Evolutionary conservation across 2,113 vertebrate genomes (phyloP), one percentile per base, ranked within the genome.

Genomic region (Bagarius yarrelli): DNA sequence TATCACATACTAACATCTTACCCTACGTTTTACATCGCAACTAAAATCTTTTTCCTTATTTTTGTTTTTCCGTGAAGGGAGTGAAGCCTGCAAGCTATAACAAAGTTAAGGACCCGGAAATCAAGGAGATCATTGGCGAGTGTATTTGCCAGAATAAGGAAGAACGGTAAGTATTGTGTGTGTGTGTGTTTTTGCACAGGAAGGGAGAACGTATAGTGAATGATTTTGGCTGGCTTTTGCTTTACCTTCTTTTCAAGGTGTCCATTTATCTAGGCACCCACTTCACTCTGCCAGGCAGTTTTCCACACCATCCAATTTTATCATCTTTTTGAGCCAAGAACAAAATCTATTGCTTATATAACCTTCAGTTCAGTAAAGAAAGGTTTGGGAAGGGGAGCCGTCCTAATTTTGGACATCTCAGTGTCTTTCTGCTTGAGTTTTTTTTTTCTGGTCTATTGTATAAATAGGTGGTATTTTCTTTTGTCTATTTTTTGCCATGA

Each of bases 91-190:
- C 96, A 87, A 99, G 98, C 88, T 99, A 95, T 89, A 91, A 95
- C 85, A 99, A 98, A 91, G 95, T 99, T 81, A 94, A 93, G 1
- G 96, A 98, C 87, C 98, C 96, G 66, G 97, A 99, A 93, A 95
- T 99, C 79, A 98, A 98, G 86, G 98, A 99, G 90, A 98, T 98
- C 87, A 99, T 99, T 78, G 97, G 98, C 3, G 98, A 98, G 87
- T 99, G 98, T 78, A 99, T 99, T 91, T 97, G 97, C 90, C 96
- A 98, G 91, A 95, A 95, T 79, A 94, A 96, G 90, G 96, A 98
- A 86, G 96, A 98, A 87, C 96, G 97, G 97, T 98, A 87, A 93
- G 95, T 92, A 16, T 0, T 3, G 50, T 15, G 59, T 19, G 13
- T 23, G 12, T 15, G 59, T 47, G 21, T 44, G 2, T 61, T 2